Evolutionary conservation across 2,797 vertebrate species (phyloP), one percentile per base, ranked within the genome.

Genomic region (Chelon labrosus): DNA sequence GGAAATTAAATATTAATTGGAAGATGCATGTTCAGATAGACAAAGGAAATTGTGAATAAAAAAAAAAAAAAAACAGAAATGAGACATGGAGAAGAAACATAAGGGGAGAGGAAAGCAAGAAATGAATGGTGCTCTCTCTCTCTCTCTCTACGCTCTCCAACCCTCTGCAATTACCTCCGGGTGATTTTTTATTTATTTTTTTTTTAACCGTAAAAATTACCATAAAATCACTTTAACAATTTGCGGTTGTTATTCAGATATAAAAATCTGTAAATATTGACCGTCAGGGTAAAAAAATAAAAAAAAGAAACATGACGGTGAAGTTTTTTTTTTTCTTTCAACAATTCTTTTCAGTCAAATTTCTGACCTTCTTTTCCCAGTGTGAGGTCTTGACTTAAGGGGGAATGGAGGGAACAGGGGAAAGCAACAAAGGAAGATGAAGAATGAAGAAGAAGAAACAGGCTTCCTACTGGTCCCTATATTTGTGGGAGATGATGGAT

Each of bases 181-280:
- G 5, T 61, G 44, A 65, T 35, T 22, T 22, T 22, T 22, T 1
- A 1, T 1, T 20, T 1, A 61, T 35, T 35, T 35, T 35, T 35
- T 35, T 35, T 1, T 20, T 2, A 55, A 68, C 17, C 20, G 55
- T 65, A 20, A 13, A 7, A 54, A 70, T 75, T 19, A 22, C 35
- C 58, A 59, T 65, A 47, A 69, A 68, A 60, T 59, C 17, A 60
- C 37, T 51, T 37, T 1, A 5, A 22, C 22, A 25, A 67, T 76
- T 42, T 68, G 41, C 11, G 13, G 7, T 52, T 80, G 57, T 49
- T 64, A 41, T 62, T 81, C n/a, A 41, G 51, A 62, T 27, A 27
- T 20, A 1, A 59, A 67, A 58, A 52, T 49, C 44, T 61, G 13
- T 54, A 57, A 73, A 65, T 69, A 56, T 25, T 58, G 50, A 65